phyloP scores from a whole-genome alignment of 2,113 vertebrate species.

The Aphelocoma coerulescens region DNA sequence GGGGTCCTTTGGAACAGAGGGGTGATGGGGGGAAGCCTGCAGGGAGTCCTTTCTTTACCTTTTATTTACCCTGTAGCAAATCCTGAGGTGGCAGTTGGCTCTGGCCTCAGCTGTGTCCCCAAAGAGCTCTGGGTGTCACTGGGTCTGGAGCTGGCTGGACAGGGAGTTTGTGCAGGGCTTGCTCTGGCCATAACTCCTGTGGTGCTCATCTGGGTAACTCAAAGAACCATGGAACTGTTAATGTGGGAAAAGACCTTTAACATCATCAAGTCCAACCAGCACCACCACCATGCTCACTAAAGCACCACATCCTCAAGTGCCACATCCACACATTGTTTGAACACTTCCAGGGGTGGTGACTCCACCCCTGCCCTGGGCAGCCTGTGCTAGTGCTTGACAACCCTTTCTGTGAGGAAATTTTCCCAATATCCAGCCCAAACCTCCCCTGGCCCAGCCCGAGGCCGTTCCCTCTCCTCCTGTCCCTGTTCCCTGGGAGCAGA shows the following conservation, averaged over 20 bases:
- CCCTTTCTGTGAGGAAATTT: background rate
- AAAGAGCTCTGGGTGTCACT: background rate
- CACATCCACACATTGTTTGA: background rate
- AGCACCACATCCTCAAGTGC: rapidly evolving
- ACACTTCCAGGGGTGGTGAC: background rate
- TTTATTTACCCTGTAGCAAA: background rate
- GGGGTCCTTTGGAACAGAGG: background rate
- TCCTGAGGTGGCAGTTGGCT: background rate
- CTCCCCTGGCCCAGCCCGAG: rapidly evolving
- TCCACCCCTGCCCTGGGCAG: background rate
- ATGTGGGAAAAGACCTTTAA: background rate
- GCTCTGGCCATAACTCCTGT: background rate
- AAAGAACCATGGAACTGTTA: background rate
- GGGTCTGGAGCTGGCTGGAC: background rate
- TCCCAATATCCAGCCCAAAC: rapidly evolving
- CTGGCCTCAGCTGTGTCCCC: background rate
- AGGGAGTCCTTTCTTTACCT: background rate
- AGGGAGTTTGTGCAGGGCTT: background rate
- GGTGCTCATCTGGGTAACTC: background rate
- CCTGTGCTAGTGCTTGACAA: rapidly evolving
- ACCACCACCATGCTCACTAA: background rate
- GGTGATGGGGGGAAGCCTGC: background rate
- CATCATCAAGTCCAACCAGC: background rate
- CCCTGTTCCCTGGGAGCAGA: background rate
- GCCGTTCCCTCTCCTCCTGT: background rate